A percentile compares a stretch with the other conserved stretches of the same genome.
Conservation (phyloP, 2,888 invertebrate species). For the Acrobasis suavella region DNA sequence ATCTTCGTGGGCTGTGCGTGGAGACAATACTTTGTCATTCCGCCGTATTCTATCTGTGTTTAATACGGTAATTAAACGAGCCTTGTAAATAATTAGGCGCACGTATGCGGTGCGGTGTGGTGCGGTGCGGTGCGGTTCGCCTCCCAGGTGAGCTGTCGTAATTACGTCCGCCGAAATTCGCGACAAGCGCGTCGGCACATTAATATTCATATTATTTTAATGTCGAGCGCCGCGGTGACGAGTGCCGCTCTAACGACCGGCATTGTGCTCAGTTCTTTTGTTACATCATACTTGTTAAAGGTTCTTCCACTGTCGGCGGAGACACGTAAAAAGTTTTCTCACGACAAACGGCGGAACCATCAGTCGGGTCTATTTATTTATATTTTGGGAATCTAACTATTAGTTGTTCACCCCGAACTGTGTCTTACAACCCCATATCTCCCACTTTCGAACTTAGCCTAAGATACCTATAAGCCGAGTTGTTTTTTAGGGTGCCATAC, state of each 20-base stretch:
- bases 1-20: too few species aligned
- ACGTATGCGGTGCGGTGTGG: neutral
- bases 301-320: too few species aligned
- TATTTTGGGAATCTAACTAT: too few species aligned
- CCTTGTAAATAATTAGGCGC: neutral
- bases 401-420: too few species aligned
- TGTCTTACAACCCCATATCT: too few species aligned
- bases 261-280: neutral
- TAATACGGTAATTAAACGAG: slow-evolving; percentile 1
- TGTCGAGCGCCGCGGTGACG: neutral
- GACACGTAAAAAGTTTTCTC: too few species aligned
- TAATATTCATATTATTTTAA: slow-evolving; percentile 3
- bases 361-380: too few species aligned
- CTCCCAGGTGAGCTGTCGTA: neutral
- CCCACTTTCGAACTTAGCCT: too few species aligned
- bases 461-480: too few species aligned
- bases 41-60: neutral
- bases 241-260: neutral
- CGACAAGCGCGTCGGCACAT: neutral
- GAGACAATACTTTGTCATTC: too few species aligned
- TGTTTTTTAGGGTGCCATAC: too few species aligned
- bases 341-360: too few species aligned
- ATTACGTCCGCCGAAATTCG: neutral
- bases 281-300: neutral
- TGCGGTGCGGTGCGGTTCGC: neutral